Base-by-base conservation (phyloP, 2,113 vertebrate species). In the Alces alces region DNA sequence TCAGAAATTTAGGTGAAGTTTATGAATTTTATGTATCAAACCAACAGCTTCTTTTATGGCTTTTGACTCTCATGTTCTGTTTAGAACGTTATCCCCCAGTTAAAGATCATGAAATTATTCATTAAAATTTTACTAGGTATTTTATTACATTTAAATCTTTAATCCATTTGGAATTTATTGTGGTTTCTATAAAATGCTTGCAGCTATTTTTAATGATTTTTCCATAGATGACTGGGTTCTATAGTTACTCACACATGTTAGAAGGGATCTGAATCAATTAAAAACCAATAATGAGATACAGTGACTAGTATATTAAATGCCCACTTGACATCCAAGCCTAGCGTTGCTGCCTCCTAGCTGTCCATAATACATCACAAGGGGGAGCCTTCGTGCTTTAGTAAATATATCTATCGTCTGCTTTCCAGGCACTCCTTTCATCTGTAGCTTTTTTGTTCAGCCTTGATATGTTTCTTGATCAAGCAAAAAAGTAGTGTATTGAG, bases 311-410 rank as follows among this genome's bases (percentile, higher is more conserved):
- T 85, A 47, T 88, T 66, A 61, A 5, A 78, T 25, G 36, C 54
- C 60, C 27, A 57, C 55, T 14, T 54, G 39, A 91, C 82, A 36
- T 36, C 84, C 15, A 12, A 17, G 79, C 1, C 43, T 45, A 17
- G 52, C 21, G 8, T 66, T 83, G 73, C 76, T 70, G 54, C 76
- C 58, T 93, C 90, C 47, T 33, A 79, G 91, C 39, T 50, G 30
- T 61, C 86, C n/a, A 33, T 3, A 57, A 83, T 50, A 27, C 52
- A 96, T 96, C 98, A 94, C 98, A 88, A 98, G 98, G 64, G 98
- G 98, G 98, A 96, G 97, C 95, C 86, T 98, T 96, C 0, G 91
- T 95, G 96, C 97, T 98, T 97, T 89, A 58, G 66, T 91, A 98
- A 98, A 84, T 83, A 52, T 7, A 58, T 76, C 54, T 80, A 54